Conservation (phyloP, 1,140 invertebrate species). For the Lasaia peninsularis region DNA sequence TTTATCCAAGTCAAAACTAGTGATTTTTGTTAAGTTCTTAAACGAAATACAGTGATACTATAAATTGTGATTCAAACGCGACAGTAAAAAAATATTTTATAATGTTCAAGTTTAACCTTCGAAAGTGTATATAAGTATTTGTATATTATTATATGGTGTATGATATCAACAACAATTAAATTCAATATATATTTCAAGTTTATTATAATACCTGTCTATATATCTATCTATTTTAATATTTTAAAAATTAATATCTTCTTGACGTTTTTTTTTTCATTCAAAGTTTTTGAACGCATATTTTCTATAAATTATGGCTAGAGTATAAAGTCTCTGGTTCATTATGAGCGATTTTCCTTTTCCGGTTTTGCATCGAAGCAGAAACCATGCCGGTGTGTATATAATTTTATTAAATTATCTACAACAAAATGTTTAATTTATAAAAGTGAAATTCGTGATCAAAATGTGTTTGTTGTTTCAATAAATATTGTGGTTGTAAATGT, state of each 20-base stretch:
- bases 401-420: constrained; percentile 18
- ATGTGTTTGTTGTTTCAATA: constrained; percentile 15
- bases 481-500: constrained; percentile 13
- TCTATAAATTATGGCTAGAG: constrained; percentile 23
- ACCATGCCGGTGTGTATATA: constrained; percentile 77
- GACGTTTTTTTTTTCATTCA: background rate
- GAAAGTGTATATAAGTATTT: no score
- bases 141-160: no score
- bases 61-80: no score
- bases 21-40: no score
- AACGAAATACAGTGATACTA: no score
- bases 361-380: constrained; percentile 77
- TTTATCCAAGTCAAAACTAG: no score
- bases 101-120: no score
- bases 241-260: background rate
- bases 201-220: no score
- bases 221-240: background rate
- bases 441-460: background rate
- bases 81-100: no score
- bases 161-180: no score
- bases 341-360: constrained; percentile 70
- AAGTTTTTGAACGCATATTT: constrained; percentile 20
- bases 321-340: constrained; percentile 47
- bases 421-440: background rate
- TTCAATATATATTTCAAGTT: no score